Evolutionary conservation across 2,797 vertebrate species (phyloP).

Genomic region (Chaenodraco wilsoni): DNA sequence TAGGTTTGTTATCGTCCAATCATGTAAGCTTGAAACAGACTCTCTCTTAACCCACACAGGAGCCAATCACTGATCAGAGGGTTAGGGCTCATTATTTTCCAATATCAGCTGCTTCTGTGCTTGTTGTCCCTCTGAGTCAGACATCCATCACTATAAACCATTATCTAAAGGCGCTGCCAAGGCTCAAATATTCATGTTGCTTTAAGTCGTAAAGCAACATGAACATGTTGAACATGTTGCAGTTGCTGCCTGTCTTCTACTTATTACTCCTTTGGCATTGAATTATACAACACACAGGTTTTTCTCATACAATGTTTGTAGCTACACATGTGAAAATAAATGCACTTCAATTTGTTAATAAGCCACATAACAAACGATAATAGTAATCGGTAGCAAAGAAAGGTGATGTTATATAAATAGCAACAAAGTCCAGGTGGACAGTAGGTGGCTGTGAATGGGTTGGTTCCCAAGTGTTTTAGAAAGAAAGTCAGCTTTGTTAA

Average conservation of each 20-base stretch:
- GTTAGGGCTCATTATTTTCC: constrained; percentile 5
- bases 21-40: constrained; percentile 14
- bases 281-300: background rate
- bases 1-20: constrained; percentile 19
- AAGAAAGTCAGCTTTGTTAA: too few species aligned
- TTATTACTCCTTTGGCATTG: background rate
- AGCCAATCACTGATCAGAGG: constrained; percentile 27
- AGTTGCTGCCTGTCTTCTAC: background rate
- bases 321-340: too few species aligned
- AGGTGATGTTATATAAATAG: too few species aligned
- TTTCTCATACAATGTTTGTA: too few species aligned
- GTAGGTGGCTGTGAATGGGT: too few species aligned
- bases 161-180: constrained; percentile 6
- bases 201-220: too few species aligned
- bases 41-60: constrained; percentile 19
- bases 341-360: too few species aligned
- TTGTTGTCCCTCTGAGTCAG: constrained; percentile 5
- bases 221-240: too few species aligned
- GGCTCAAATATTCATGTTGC: background rate
- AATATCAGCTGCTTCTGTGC: constrained; percentile 7
- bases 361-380: too few species aligned
- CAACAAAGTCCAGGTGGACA: too few species aligned
- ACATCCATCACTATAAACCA: background rate
- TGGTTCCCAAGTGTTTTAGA: too few species aligned
- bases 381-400: too few species aligned